These are phyloP conservation scores for Xylocopa sonorina DNA, from an alignment of 1,140 invertebrate genomes.

Conservation along the genomic window DNA sequence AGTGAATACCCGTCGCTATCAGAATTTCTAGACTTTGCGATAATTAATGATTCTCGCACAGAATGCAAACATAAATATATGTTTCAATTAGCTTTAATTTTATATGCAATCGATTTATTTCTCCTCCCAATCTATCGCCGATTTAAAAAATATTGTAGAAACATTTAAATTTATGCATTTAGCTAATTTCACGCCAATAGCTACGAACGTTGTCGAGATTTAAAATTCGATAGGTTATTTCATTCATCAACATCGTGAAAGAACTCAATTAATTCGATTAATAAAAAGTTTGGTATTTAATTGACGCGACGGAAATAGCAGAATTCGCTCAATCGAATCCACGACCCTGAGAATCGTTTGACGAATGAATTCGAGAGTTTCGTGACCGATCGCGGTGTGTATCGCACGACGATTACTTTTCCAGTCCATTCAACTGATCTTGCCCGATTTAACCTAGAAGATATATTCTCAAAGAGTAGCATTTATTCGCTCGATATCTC, in stretches of 20 bases:
- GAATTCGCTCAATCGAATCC: neutral
- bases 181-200: no score
- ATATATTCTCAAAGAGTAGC: neutral
- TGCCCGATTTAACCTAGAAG: neutral
- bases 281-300: no score
- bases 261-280: no score
- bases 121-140: no score
- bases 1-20: neutral
- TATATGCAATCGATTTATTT: no score
- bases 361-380: neutral
- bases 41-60: neutral
- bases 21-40: neutral
- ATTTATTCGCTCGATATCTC: neutral
- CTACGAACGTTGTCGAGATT: no score
- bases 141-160: no score
- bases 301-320: neutral
- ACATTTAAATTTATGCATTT: no score
- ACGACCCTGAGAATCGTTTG: neutral
- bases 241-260: no score
- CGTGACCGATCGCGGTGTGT: neutral
- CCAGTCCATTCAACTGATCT: neutral
- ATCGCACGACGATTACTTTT: neutral
- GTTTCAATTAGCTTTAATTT: no score
- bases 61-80: no score
- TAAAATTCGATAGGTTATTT: no score